A percentile compares a stretch with the other conserved stretches of the same genome.
phyloP scores from a whole-genome alignment of 2,113 vertebrate genomes.

The Trachemys scripta region DNA sequence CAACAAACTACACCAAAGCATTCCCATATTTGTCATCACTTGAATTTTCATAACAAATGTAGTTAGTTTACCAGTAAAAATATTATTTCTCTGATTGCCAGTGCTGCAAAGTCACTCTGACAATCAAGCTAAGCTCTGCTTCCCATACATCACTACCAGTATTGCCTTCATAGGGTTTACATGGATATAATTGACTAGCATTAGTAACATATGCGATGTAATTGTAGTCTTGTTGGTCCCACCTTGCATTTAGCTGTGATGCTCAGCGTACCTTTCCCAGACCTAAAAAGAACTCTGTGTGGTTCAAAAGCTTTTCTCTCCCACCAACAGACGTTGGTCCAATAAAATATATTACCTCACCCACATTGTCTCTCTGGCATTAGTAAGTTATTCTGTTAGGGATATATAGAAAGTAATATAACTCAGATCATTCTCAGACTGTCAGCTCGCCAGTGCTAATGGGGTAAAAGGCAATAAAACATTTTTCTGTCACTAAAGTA shows the following conservation, averaged over 20 bases:
- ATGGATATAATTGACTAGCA: neutral
- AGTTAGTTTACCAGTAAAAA: neutral
- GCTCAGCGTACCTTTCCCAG: neutral
- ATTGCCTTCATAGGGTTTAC: neutral
- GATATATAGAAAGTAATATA: neutral
- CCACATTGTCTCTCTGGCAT: neutral
- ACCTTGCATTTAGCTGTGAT: neutral
- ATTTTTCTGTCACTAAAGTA: neutral
- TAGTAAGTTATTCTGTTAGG: neutral
- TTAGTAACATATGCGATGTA: neutral
- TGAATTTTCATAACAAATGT: neutral
- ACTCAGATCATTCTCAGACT: neutral
- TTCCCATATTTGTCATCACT: neutral
- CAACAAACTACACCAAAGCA: neutral
- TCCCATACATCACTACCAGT: neutral
- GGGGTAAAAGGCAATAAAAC: neutral
- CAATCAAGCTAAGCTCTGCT: neutral
- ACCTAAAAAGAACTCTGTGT: neutral
- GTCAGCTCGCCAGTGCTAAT: neutral
- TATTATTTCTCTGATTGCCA: neutral
- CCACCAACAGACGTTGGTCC: neutral
- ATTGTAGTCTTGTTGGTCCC: neutral
- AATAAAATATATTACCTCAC: neutral
- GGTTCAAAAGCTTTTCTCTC: neutral
- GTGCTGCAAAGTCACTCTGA: neutral